phyloP scores from a whole-genome alignment of 2,888 invertebrate genomes.

The Polia nebulosa region DNA sequence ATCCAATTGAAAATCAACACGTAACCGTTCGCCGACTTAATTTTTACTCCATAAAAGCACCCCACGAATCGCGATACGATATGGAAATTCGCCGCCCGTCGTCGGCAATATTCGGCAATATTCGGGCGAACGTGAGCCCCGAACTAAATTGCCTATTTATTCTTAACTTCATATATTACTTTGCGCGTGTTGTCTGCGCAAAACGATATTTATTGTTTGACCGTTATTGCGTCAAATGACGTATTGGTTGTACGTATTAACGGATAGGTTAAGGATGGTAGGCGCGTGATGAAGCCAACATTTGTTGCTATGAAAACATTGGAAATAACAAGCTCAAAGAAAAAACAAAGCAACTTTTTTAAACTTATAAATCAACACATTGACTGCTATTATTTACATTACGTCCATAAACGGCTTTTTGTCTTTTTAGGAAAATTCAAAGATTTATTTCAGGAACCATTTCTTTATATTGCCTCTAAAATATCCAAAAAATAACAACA shows the following conservation, averaged over 20 bases:
- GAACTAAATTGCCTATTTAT: slow-evolving; percentile 91
- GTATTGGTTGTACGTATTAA: slow-evolving; percentile 87
- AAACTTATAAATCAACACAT: background rate
- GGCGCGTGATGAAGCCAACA: slow-evolving; percentile 74
- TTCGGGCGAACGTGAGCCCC: slow-evolving; percentile 89
- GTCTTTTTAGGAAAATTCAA: background rate
- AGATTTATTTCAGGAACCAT: background rate
- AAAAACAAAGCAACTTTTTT: slow-evolving; percentile 3
- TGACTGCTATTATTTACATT: background rate
- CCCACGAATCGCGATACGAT: slow-evolving; percentile 89
- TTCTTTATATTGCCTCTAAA: too few relatives aligned
- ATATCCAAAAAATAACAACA: too few relatives aligned
- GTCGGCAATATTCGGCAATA: slow-evolving; percentile 90
- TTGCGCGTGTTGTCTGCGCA: slow-evolving; percentile 91
- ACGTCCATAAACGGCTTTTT: too few relatives aligned
- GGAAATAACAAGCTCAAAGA: background rate
- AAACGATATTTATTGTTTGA: slow-evolving; percentile 91
- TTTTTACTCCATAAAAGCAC: slow-evolving; percentile 91
- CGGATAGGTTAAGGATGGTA: slow-evolving; percentile 82
- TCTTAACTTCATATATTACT: slow-evolving; percentile 92
- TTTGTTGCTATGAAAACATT: slow-evolving; percentile 52
- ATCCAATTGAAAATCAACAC: slow-evolving; percentile 86
- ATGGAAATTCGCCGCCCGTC: slow-evolving; percentile 88
- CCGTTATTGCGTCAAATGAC: slow-evolving; percentile 91
- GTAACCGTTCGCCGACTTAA: slow-evolving; percentile 85